phyloP scores from a whole-genome alignment of 2,888 invertebrate species.

The Sicus ferrugineus region DNA sequence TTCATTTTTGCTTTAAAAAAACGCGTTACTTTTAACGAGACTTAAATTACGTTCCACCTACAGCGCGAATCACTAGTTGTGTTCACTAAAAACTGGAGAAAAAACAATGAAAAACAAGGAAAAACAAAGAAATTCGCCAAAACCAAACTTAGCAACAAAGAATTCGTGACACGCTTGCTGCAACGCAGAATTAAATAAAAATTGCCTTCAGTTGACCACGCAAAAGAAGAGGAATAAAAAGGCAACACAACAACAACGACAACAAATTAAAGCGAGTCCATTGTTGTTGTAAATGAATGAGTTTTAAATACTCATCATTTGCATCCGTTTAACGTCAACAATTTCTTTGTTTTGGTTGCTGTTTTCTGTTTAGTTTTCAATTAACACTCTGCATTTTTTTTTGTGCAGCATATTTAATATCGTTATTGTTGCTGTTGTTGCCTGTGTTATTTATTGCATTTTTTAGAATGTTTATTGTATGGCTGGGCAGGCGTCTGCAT shows the following conservation, averaged over 20 bases:
- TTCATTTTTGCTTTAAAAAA: too few species aligned
- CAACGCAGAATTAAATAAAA: neutral
- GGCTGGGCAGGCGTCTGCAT: neutral
- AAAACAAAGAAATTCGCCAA: neutral
- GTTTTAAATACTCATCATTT: conserved; percentile 9
- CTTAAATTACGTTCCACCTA: too few species aligned
- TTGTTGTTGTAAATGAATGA: conserved; percentile 16
- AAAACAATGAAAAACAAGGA: neutral
- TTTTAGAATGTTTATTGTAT: conserved; percentile 10
- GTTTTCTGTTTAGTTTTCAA: conserved; percentile 2
- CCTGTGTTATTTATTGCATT: conserved; percentile 15
- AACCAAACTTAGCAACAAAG: neutral
- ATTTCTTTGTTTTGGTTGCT: conserved; percentile 12
- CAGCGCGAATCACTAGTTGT: too few species aligned
- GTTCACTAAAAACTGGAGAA: too few species aligned
- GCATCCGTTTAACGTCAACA: neutral
- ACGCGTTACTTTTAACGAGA: too few species aligned
- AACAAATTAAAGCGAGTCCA: conserved; percentile 26
- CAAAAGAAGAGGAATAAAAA: neutral
- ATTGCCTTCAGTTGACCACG: neutral
- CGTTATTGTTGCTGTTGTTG: conserved; percentile 3
- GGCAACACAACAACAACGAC: neutral
- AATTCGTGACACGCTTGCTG: neutral
- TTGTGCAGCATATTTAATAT: neutral
- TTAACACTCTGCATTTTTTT: neutral